Percentiles rank a stretch among this genome's conserved stretches.
These are phyloP conservation scores for Conomelus anceps DNA, from an alignment of 2,888 invertebrate species.

Conservation along the genomic window DNA sequence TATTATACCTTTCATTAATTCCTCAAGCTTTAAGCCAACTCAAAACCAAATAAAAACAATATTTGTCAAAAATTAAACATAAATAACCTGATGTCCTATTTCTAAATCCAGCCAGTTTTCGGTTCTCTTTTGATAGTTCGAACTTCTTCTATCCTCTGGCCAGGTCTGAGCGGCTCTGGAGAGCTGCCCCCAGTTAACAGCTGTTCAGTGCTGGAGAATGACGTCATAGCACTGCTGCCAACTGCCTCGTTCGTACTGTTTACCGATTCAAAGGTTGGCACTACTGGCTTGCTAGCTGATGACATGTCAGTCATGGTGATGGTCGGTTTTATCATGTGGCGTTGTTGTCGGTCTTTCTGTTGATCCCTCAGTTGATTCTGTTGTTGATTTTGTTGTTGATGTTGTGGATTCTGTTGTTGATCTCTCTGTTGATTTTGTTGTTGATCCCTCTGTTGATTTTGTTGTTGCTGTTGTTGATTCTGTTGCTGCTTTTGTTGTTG, in stretches of 20 bases:
- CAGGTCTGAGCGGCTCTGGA: constrained; percentile 43
- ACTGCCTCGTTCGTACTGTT: constrained; percentile 28
- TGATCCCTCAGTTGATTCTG: neutral
- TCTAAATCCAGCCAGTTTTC: constrained; percentile 56
- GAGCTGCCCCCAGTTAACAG: constrained; percentile 44
- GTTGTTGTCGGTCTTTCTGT: neutral
- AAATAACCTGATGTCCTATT: neutral
- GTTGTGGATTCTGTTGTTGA: neutral
- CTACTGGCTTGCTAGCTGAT: constrained; percentile 3
- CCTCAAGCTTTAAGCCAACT: too few species aligned
- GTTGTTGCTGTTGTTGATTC: neutral
- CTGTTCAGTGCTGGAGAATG: constrained; percentile 47
- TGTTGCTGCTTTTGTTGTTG: neutral
- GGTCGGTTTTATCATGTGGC: neutral
- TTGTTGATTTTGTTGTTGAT: neutral
- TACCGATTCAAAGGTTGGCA: neutral
- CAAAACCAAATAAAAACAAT: neutral
- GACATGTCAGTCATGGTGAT: constrained; percentile 19
- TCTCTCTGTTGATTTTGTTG: neutral
- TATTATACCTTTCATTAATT: too few species aligned
- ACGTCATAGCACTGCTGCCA: constrained; percentile 39
- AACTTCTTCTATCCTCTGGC: constrained; percentile 48
- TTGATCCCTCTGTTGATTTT: neutral
- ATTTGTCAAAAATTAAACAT: neutral
- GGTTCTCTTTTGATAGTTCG: constrained; percentile 51